phyloP scores from a whole-genome alignment of 2,888 invertebrate genomes.

The Dryococelus australis region DNA sequence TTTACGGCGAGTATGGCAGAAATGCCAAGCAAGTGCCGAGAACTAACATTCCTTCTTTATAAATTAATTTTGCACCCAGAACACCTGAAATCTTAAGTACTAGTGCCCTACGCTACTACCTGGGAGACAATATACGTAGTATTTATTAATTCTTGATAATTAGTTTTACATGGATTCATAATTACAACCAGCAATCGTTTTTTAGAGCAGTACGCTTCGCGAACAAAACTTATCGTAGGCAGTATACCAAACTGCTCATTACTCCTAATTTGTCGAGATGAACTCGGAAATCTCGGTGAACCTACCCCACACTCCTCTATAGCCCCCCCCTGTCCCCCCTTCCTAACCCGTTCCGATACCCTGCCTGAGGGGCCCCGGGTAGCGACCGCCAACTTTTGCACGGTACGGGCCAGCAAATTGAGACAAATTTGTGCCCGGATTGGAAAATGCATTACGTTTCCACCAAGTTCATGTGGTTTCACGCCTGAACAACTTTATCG shows the following conservation, averaged over 20 bases:
- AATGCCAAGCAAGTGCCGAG: too few species aligned
- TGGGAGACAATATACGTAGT: too few species aligned
- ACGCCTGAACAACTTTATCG: not conserved
- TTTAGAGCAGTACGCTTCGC: not conserved
- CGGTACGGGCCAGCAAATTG: not conserved
- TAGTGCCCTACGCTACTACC: too few species aligned
- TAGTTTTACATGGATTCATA: too few species aligned
- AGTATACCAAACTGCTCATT: not conserved
- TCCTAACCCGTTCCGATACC: too few species aligned
- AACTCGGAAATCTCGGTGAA: not conserved
- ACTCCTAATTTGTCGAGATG: conserved; percentile 16
- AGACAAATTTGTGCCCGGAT: conserved; percentile 9
- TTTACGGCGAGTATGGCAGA: too few species aligned
- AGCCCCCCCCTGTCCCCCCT: not conserved
- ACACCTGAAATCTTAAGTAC: too few species aligned
- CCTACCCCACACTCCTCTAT: not conserved
- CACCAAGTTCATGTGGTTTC: not conserved
- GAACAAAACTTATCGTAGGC: not conserved
- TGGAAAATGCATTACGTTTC: not conserved
- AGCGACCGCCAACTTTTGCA: not conserved
- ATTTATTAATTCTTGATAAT: too few species aligned
- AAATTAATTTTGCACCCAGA: too few species aligned
- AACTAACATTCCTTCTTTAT: too few species aligned
- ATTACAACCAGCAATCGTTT: too few species aligned
- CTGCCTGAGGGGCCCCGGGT: not conserved